Evolutionary conservation across 2,113 vertebrate species (phyloP), one percentile per base, ranked within the genome.

Genomic region (Phasianus colchicus): DNA sequence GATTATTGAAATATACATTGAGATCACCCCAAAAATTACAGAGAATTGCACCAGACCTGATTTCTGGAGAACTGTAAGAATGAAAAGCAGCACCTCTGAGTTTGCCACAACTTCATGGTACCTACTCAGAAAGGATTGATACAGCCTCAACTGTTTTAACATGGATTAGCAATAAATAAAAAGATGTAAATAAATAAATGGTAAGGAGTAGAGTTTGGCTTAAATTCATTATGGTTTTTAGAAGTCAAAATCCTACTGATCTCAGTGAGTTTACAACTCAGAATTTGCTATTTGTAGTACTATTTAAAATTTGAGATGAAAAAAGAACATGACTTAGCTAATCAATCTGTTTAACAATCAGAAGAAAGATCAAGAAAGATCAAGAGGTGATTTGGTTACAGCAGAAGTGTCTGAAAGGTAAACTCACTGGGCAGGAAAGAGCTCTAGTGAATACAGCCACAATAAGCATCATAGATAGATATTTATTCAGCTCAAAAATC

Each of bases 291-390:
- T 89, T 86, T 90, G 42, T 47, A 84, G 36, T 34, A 42, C 38
- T 81, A 72, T 7, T 77, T 67, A 84, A 77, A 81, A 90, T 86
- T 25, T 77, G 38, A 86, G 36, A 88, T 54, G 69, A 86, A 88
- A 83, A 83, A 16, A 75, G 32, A 57, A 85, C 78, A 86, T 30
- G 0, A 70, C 34, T 85, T 79, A 73, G 43, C 27, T 86, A 65
- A 89, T 85, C 79, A 91, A 54, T 79, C 58, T 79, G 27, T 76
- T 88, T 80, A 83, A 18, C 24, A 85, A 89, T 42, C 55, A 86
- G 83, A 92, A 88, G 38, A 83, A 91, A 88, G 90, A 86, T 36
- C 42, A 89, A 96, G 78, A 82, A 43, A 45, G 43, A 45, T 45
- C 8, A 45, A 45, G 43, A 45, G 50, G n/a, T 76, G n/a, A 75